Evolutionary conservation across 1,140 invertebrate genomes (phyloP).

Genomic region (Papilio helenus): DNA sequence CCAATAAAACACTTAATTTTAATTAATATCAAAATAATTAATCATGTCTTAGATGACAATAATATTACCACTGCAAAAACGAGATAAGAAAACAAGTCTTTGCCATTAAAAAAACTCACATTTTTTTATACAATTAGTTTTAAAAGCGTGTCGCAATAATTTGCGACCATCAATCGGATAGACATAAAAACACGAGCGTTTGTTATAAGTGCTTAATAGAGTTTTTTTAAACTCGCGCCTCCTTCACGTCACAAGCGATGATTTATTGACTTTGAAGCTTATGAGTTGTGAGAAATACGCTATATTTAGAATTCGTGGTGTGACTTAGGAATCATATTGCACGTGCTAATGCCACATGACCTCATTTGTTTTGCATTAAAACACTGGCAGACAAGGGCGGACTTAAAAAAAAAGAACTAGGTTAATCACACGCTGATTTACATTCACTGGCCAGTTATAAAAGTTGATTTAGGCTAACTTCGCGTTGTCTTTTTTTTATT

Average conservation of each 20-base stretch:
- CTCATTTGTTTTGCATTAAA: conserved; percentile 33
- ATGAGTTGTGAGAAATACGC: conserved; percentile 36
- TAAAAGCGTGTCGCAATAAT: conserved; percentile 33
- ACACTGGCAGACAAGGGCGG: neutral
- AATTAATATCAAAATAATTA: neutral
- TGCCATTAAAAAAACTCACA: neutral
- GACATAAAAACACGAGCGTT: conserved; percentile 18
- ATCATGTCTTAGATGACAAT: neutral
- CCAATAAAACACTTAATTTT: neutral
- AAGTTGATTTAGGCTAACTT: neutral
- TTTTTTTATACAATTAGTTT: neutral
- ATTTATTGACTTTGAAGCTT: conserved; percentile 38
- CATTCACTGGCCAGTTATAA: neutral
- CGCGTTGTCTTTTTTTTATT: neutral
- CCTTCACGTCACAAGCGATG: conserved; percentile 31
- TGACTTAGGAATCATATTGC: conserved; percentile 38
- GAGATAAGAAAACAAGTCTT: neutral
- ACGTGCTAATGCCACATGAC: conserved; percentile 26
- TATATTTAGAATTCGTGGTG: conserved; percentile 32
- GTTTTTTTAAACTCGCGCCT: conserved; percentile 13
- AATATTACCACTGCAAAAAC: conserved; percentile 14
- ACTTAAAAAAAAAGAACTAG: conserved; percentile 16
- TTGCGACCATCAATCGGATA: conserved; percentile 33
- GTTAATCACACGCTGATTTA: conserved; percentile 12
- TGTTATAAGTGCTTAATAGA: conserved; percentile 39